Base-by-base conservation (phyloP, 2,797 vertebrate genomes). In the Microctenopoma steveboyesi region DNA sequence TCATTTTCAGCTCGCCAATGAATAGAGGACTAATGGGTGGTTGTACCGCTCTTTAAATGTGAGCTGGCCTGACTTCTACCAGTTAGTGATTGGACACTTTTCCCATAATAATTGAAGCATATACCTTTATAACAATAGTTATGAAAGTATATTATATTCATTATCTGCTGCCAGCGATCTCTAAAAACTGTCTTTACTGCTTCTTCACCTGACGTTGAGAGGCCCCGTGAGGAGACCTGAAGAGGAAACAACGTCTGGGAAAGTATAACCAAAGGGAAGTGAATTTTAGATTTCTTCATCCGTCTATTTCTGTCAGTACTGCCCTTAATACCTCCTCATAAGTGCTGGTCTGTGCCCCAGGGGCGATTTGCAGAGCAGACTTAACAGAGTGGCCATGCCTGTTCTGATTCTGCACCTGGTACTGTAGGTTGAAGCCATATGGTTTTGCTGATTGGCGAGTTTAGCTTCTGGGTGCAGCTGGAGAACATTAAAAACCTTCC, bases 401-500 rank as follows among this genome's bases (percentile, higher is more conserved):
- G 50, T 52, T 66, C 72, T 58, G 69, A 63, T 45, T 18, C 18
- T 18, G 75, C 79, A 84, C 63, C 84, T 82, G 72, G 76, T 40
- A 53, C 15, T 60, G 28, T 25, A 57, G 69, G 69, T 43, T 74
- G 46, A 76, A 65, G 64, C 55, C 66, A 58, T 83, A 51, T 43
- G 76, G 54, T 67, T 69, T 33, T 78, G 52, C 73, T 81, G 77
- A 84, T 69, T 64, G 51, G 54, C 30, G 48, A 43, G 64, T 62
- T 77, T 76, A 30, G 76, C 59, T 46, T 72, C 73, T 64, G 48
- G 63, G 54, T 78, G 35, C 79, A 87, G 64, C 76, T 82, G 74
- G 52, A 67, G 58, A 62, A 62, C 56, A 80, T 87, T 88, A 78
- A 74, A 81, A 59, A 64, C 37, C 56, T 78, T 61, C 75, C 67